phyloP scores from a whole-genome alignment of 2,797 vertebrate species.

The Crypturellus tataupa region DNA sequence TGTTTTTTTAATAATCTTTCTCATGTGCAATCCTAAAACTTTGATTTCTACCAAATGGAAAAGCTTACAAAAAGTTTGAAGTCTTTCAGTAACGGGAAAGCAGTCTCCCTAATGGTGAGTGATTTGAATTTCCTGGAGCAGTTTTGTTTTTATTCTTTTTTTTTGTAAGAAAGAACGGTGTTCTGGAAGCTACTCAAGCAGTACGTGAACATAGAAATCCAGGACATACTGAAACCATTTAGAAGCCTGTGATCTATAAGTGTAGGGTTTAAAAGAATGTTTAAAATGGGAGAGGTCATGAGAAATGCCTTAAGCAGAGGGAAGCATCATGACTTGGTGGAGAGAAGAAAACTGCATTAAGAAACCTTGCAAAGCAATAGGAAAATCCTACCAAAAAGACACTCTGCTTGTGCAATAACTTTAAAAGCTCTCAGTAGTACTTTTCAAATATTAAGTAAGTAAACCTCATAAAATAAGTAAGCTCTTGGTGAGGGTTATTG shows the following conservation, averaged over 20 bases:
- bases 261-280: conserved; percentile 39
- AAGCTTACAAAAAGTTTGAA: neutral
- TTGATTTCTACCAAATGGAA: neutral
- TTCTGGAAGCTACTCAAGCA: conserved; percentile 54
- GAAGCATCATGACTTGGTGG: neutral
- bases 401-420: neutral
- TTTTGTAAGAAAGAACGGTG: conserved; percentile 51
- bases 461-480: neutral
- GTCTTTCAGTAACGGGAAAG: neutral
- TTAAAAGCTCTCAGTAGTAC: neutral
- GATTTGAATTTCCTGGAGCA: conserved; percentile 8
- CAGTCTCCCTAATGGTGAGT: neutral
- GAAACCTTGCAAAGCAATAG: neutral
- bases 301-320: neutral
- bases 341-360: fast-evolving
- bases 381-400: neutral
- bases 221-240: conserved; percentile 54
- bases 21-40: neutral
- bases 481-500: neutral
- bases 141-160: neutral
- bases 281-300: conserved; percentile 26
- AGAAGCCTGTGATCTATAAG: conserved; percentile 5
- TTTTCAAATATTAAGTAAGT: conserved; percentile 6
- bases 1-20: neutral
- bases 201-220: neutral